These are phyloP conservation scores for Brachypalpus laphriformis DNA, from an alignment of 2,888 invertebrate genomes.

Conservation along the genomic window DNA sequence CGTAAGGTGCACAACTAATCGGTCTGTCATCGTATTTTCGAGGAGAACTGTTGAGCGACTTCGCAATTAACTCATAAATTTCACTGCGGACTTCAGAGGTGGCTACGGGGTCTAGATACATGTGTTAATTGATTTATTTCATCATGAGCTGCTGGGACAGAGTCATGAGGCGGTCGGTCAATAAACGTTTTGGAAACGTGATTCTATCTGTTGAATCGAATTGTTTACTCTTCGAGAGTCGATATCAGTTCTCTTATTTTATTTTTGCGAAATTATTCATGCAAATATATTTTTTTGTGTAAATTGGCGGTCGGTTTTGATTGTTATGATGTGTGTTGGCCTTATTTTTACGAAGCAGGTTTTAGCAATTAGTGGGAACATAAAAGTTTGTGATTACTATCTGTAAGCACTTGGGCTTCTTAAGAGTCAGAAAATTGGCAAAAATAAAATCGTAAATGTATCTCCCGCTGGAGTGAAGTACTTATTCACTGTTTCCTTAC, in stretches of 20 bases:
- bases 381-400: neutral
- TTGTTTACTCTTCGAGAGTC: neutral
- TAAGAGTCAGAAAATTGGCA: neutral
- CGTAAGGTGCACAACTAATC: neutral
- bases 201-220: neutral
- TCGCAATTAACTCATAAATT: neutral
- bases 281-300: neutral
- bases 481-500: no score
- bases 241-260: neutral
- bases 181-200: slow-evolving; percentile 19
- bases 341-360: neutral
- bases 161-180: slow-evolving; percentile 18
- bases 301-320: neutral
- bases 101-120: neutral
- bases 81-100: neutral
- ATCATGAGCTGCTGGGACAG: neutral
- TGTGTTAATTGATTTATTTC: slow-evolving; percentile 14
- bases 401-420: neutral
- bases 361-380: neutral
- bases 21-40: neutral
- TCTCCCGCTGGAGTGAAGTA: no score
- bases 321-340: neutral
- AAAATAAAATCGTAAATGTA: no score
- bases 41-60: neutral
- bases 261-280: neutral